These are phyloP conservation scores for Ginglymostoma cirratum DNA, from an alignment of 2,113 vertebrate genomes.

Conservation along the genomic window DNA sequence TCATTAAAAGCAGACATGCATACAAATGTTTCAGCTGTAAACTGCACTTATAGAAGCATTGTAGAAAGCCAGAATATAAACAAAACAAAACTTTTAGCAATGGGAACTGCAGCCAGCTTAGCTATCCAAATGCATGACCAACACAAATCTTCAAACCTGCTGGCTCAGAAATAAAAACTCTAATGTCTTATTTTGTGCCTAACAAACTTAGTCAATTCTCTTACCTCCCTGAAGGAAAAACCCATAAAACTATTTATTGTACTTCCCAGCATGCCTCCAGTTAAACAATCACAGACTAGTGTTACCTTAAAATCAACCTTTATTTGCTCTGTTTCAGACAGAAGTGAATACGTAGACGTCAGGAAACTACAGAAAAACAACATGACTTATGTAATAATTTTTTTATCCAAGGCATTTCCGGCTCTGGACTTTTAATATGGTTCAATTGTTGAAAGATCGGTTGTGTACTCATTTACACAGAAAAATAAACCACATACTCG, in stretches of 20 bases:
- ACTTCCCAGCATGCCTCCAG: conserved; percentile 9
- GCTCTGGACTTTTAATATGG: not conserved
- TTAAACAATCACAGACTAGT: not conserved
- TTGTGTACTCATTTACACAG: not conserved
- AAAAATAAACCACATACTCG: not conserved
- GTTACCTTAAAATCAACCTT: not conserved
- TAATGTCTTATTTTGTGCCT: not conserved
- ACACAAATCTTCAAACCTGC: not conserved
- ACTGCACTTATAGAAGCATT: not conserved
- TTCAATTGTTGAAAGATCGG: not conserved
- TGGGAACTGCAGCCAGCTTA: not conserved
- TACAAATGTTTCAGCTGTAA: not conserved
- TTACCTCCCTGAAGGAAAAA: not conserved
- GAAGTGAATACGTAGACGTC: not conserved
- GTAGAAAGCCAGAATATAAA: not conserved
- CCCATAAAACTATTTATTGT: not conserved
- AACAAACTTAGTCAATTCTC: not conserved
- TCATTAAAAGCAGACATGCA: not conserved
- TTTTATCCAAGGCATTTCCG: not conserved
- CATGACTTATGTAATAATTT: not conserved
- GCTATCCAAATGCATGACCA: not conserved
- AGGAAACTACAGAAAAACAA: not conserved
- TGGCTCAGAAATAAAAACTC: not conserved
- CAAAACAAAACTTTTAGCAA: not conserved
- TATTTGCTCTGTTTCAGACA: not conserved